Conservation (phyloP, 2,888 invertebrate species). For the Theodoxus fluviatilis region DNA sequence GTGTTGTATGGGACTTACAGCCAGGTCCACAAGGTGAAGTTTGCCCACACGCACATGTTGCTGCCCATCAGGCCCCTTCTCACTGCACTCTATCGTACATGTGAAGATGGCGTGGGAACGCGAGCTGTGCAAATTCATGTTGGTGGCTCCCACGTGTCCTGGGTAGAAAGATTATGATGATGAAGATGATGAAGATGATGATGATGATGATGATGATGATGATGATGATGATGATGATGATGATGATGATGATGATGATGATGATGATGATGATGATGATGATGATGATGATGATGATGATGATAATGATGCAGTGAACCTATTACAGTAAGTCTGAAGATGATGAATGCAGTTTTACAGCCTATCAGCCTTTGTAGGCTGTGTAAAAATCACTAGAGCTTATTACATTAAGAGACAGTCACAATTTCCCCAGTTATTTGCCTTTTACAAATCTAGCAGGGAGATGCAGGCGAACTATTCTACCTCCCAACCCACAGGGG, state of each 20-base stretch:
- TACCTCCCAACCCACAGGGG: no score
- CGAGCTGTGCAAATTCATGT: constrained; percentile 97
- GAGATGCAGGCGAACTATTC: no score
- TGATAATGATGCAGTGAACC: neutral
- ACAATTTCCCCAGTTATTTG: no score
- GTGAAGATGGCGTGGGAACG: constrained; percentile 98
- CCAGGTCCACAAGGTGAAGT: constrained; percentile 95
- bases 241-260: constrained; percentile 20
- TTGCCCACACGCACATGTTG: constrained; percentile 94
- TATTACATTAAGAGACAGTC: no score
- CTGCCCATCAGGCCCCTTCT: constrained; percentile 79
- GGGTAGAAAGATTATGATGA: constrained; percentile 22
- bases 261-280: constrained; percentile 18
- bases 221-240: constrained; percentile 21
- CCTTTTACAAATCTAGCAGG: no score
- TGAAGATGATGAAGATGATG: neutral
- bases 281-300: constrained; percentile 2
- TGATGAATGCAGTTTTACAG: no score
- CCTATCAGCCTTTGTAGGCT: no score
- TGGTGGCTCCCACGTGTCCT: constrained; percentile 86
- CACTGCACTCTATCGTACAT: constrained; percentile 95
- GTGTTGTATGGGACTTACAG: no score
- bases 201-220: constrained; percentile 13
- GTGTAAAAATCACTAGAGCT: no score
- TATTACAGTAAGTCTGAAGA: no score